phyloP scores from a whole-genome alignment of 2,797 vertebrate species.

The Labroides dimidiatus region DNA sequence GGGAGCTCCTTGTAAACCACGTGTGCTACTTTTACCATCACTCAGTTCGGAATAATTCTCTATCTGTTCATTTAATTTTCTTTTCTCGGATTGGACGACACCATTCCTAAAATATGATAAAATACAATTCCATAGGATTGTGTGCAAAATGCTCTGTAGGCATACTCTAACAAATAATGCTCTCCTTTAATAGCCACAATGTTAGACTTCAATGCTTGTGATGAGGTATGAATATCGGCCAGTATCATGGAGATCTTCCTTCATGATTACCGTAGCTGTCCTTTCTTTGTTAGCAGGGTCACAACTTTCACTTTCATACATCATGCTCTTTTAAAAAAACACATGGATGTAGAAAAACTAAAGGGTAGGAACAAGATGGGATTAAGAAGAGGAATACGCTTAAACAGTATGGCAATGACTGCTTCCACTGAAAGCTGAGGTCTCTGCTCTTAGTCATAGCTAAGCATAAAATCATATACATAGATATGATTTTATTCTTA shows the following conservation, averaged over 20 bases:
- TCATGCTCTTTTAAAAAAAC: conserved; percentile 18
- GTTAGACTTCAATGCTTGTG: conserved; percentile 61
- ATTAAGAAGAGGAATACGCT: conserved; percentile 28
- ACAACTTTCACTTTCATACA: conserved; percentile 25
- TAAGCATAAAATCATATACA: conserved; percentile 47
- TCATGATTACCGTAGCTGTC: conserved; percentile 28
- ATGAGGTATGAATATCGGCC: conserved; percentile 73
- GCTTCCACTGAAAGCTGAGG: conserved; percentile 52
- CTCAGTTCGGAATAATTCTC: conserved; percentile 52
- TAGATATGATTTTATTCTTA: conserved; percentile 43
- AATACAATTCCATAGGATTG: conserved; percentile 82
- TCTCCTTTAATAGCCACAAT: conserved; percentile 58
- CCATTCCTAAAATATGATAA: conserved; percentile 59
- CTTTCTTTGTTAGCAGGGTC: conserved; percentile 26
- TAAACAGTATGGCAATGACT: conserved; percentile 55
- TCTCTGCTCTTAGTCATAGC: conserved; percentile 39
- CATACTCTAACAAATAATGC: conserved; percentile 67
- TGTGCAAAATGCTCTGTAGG: conserved; percentile 81
- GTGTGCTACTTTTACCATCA: conserved; percentile 69
- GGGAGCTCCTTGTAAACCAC: conserved; percentile 52
- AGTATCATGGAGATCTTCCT: conserved; percentile 52
- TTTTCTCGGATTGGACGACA: conserved; percentile 45
- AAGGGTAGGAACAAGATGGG: conserved; percentile 45
- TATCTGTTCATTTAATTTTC: conserved; percentile 29
- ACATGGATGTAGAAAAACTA: conserved; percentile 36